Conservation (phyloP, 2,113 vertebrate genomes). For the Tretioscincus oriximinensis region DNA sequence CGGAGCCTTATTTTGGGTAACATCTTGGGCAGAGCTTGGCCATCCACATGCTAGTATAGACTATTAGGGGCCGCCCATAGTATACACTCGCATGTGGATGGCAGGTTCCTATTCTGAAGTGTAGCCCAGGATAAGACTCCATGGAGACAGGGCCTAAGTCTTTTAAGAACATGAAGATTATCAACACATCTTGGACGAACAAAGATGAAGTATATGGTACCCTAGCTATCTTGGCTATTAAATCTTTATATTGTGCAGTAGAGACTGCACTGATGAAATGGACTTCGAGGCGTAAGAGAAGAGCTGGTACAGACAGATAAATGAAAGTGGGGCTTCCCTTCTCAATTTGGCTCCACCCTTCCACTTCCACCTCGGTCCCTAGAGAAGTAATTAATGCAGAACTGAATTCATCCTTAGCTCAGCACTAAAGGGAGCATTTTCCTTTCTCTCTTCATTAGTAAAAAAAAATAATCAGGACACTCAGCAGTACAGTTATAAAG, state of each 20-base stretch:
- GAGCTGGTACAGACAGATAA: background rate
- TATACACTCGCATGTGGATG: background rate
- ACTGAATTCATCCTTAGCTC: slow-evolving; percentile 43
- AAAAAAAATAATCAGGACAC: slow-evolving; percentile 19
- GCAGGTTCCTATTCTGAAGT: background rate
- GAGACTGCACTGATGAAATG: background rate
- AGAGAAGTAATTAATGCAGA: slow-evolving; percentile 43
- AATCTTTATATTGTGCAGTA: background rate
- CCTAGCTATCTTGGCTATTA: background rate
- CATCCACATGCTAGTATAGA: too few relatives aligned
- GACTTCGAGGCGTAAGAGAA: background rate
- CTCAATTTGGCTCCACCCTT: background rate
- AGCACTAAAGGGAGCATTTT: slow-evolving; percentile 44
- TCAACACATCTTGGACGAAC: background rate
- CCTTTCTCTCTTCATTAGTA: slow-evolving; percentile 27
- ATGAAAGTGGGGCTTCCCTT: slow-evolving; percentile 15
- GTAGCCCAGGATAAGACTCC: too few relatives aligned
- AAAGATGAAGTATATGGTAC: background rate
- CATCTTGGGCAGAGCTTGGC: background rate
- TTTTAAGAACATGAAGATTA: background rate
- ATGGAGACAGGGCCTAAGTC: background rate
- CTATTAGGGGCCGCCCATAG: background rate
- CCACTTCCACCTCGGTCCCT: slow-evolving; percentile 12
- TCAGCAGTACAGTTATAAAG: background rate
- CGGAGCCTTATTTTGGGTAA: background rate